Percentiles rank a stretch among this genome's conserved stretches.
Evolutionary conservation across 2,113 vertebrate genomes (phyloP).

Genomic region (Turdus rufiventris): DNA sequence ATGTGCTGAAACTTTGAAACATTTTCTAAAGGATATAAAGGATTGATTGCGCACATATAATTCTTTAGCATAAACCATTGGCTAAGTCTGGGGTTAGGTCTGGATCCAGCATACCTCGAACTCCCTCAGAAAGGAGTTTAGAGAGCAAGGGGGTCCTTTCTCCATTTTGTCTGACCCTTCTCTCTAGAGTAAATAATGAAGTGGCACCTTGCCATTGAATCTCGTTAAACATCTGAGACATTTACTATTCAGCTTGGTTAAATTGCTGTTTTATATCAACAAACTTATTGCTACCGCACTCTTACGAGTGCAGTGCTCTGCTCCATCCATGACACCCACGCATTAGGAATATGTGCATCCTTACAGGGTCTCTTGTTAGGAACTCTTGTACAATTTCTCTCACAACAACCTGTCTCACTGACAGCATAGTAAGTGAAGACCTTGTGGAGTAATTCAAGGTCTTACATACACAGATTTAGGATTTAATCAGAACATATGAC

Average conservation of each 20-base stretch:
- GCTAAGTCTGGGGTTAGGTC: not conserved
- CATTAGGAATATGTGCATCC: not conserved
- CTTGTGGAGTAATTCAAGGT: not conserved
- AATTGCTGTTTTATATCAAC: not conserved
- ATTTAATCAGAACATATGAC: not conserved
- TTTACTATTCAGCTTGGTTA: not conserved
- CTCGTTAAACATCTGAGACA: not conserved
- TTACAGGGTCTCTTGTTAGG: not conserved
- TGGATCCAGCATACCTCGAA: not conserved
- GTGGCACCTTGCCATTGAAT: not conserved
- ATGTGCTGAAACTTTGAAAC: not conserved
- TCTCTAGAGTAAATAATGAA: not conserved
- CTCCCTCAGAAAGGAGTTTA: not conserved
- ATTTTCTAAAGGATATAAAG: not conserved
- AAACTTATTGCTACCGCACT: not conserved
- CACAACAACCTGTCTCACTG: not conserved
- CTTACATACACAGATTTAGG: not conserved
- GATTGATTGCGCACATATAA: not conserved
- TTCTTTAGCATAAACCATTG: not conserved
- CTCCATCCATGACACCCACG: rapidly evolving
- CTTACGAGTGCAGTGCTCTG: not conserved
- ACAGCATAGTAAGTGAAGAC: not conserved
- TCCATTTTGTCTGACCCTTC: not conserved
- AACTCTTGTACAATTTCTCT: not conserved
- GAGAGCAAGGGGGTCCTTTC: not conserved